Evolutionary conservation across 1,140 invertebrate genomes (phyloP).

Genomic region (Proales similis): DNA sequence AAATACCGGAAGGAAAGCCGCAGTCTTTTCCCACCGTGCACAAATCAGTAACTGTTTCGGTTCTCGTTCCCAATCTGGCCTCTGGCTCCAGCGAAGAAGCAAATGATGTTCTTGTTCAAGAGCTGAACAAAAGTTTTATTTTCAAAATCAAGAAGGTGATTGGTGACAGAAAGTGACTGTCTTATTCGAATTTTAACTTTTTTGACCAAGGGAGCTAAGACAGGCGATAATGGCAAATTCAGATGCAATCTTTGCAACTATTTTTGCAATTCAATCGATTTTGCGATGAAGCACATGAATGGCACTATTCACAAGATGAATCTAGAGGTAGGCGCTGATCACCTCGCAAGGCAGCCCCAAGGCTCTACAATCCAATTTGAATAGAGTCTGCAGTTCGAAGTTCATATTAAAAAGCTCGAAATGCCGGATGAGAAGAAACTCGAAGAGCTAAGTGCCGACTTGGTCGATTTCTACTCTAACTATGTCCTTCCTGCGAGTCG

Average conservation of each 20-base stretch:
- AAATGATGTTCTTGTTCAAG: slow-evolving; percentile 38
- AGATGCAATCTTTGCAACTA: slow-evolving; percentile 53
- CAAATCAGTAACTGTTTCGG: slow-evolving; percentile 28
- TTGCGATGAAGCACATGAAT: slow-evolving; percentile 45
- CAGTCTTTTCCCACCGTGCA: slow-evolving; percentile 12
- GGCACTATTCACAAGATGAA: slow-evolving; percentile 45
- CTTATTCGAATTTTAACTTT: slow-evolving; percentile 48
- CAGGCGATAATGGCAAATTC: slow-evolving; percentile 47
- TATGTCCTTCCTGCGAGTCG: slow-evolving; percentile 12
- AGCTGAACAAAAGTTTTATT: slow-evolving; percentile 42
- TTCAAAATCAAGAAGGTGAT: slow-evolving; percentile 46
- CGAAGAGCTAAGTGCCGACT: not conserved
- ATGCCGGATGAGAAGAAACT: slow-evolving; percentile 6
- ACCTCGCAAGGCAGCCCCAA: too few relatives aligned
- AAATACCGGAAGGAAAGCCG: too few relatives aligned
- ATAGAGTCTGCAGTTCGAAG: slow-evolving; percentile 14
- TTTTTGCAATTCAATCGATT: slow-evolving; percentile 46
- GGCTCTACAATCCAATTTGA: too few relatives aligned
- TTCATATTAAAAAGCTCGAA: slow-evolving; percentile 12
- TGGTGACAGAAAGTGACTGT: not conserved
- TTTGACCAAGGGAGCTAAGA: slow-evolving; percentile 44
- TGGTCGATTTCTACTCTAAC: slow-evolving; percentile 28
- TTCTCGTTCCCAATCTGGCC: not conserved
- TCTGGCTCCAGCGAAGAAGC: not conserved
- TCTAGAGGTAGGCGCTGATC: slow-evolving; percentile 43